Conservation (phyloP, 2,888 invertebrate genomes). For the Cheilosia scutellata region DNA sequence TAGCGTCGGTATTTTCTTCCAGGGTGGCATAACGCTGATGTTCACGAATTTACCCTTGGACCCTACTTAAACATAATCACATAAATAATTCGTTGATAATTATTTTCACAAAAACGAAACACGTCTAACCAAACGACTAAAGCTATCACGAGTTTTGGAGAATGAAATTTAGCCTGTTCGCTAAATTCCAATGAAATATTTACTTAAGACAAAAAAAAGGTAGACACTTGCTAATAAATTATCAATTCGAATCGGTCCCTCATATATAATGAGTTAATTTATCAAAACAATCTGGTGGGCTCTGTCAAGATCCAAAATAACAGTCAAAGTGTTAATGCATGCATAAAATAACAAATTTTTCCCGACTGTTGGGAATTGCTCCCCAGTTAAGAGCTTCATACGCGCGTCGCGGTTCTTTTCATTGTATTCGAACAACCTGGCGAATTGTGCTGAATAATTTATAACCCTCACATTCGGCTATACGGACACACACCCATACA, state of each 20-base stretch:
- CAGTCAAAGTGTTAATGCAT: constrained; percentile 30
- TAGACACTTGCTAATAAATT: neutral
- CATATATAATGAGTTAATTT: constrained; percentile 27
- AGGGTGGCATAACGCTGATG: no score
- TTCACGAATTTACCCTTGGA: no score
- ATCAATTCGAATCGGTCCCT: constrained; percentile 4
- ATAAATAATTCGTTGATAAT: no score
- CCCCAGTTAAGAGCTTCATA: constrained; percentile 41
- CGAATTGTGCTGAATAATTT: constrained; percentile 54
- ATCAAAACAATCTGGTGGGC: constrained; percentile 36
- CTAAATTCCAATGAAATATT: neutral
- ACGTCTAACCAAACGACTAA: no score
- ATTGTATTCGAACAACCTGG: constrained; percentile 17
- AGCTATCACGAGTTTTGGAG: no score
- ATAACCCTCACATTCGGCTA: constrained; percentile 18
- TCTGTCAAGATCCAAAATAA: constrained; percentile 40
- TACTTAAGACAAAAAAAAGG: no score
- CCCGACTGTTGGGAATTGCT: constrained; percentile 25
- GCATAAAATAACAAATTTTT: constrained; percentile 54
- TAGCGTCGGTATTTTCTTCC: no score
- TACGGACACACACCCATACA: neutral
- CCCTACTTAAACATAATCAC: no score
- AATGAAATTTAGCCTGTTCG: neutral
- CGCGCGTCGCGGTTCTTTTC: neutral
- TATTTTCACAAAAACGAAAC: no score